phyloP scores from a whole-genome alignment of 2,113 vertebrate genomes.

The Cyanoderma ruficeps region DNA sequence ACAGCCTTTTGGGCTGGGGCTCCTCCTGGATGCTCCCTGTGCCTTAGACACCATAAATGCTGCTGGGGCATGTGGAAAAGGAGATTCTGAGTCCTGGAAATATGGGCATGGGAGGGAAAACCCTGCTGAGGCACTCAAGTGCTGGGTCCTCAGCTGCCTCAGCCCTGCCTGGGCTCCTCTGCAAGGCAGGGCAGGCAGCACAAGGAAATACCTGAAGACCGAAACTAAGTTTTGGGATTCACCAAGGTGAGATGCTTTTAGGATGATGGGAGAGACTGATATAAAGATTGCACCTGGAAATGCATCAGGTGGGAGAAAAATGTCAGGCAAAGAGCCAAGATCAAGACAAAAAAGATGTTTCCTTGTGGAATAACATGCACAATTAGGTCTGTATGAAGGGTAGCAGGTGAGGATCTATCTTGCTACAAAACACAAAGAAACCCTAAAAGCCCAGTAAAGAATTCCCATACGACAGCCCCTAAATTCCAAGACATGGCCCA shows the following conservation, averaged over 20 bases:
- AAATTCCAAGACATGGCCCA: background rate
- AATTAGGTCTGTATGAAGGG: background rate
- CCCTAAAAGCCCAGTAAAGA: background rate
- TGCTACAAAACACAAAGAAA: background rate
- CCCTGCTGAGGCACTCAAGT: rapidly evolving
- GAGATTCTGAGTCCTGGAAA: background rate
- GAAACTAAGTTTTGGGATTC: background rate
- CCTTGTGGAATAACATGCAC: background rate
- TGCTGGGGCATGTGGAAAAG: background rate
- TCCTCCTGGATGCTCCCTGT: background rate
- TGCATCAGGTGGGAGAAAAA: background rate
- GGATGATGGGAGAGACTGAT: background rate
- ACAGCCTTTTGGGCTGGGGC: background rate
- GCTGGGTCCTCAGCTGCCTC: background rate
- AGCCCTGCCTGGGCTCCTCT: background rate
- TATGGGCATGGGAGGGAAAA: background rate
- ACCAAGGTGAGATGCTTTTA: background rate
- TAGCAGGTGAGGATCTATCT: background rate
- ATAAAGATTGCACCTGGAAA: background rate
- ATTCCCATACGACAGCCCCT: background rate
- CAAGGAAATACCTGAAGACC: background rate
- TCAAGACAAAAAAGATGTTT: background rate
- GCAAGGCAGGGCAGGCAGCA: background rate
- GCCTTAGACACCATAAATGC: background rate
- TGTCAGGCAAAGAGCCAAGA: background rate